Evolutionary conservation across 2,797 vertebrate genomes (phyloP).

Genomic region (Lindbergichthys nudifrons): DNA sequence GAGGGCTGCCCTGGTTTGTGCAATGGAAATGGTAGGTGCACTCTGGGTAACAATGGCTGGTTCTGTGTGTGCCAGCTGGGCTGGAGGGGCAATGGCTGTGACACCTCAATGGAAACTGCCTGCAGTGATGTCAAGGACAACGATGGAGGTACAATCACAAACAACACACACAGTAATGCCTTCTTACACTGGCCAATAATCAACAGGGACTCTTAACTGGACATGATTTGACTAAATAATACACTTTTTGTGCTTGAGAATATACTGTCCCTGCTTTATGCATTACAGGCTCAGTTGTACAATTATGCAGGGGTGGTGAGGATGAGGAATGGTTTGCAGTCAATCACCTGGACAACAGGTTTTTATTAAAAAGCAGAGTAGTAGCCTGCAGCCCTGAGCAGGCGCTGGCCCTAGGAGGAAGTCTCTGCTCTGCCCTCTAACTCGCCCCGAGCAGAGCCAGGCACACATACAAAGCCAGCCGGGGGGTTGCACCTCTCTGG

Average conservation of each 20-base stretch:
- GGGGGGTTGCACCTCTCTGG: conserved; percentile 62
- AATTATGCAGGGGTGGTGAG: conserved; percentile 34
- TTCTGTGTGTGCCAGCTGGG: conserved; percentile 98
- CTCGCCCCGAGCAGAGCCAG: conserved; percentile 72
- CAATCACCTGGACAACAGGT: conserved; percentile 56
- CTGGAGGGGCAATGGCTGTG: conserved; percentile 96
- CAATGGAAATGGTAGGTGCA: conserved; percentile 97
- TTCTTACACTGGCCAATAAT: conserved; percentile 49
- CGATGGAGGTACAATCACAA: conserved; percentile 92
- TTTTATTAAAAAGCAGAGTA: conserved; percentile 66
- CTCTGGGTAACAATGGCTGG: conserved; percentile 97
- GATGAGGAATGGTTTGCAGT: conserved; percentile 42
- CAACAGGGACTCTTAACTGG: conserved; percentile 48
- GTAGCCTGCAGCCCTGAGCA: conserved; percentile 55
- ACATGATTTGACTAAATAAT: conserved; percentile 56
- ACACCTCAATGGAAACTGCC: conserved; percentile 98
- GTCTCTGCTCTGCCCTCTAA: conserved; percentile 68
- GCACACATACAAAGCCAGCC: conserved; percentile 69
- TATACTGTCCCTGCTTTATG: conserved; percentile 22
- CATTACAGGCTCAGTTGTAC: conserved; percentile 35
- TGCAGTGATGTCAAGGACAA: conserved; percentile 98
- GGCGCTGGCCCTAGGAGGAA: conserved; percentile 54
- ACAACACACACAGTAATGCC: conserved; percentile 38
- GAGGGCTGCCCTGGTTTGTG: conserved; percentile 98
- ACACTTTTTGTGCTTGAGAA: conserved; percentile 24